Evolutionary conservation across 2,888 invertebrate genomes (phyloP), one percentile per base, ranked within the genome.

Genomic region (Gibbula magus): DNA sequence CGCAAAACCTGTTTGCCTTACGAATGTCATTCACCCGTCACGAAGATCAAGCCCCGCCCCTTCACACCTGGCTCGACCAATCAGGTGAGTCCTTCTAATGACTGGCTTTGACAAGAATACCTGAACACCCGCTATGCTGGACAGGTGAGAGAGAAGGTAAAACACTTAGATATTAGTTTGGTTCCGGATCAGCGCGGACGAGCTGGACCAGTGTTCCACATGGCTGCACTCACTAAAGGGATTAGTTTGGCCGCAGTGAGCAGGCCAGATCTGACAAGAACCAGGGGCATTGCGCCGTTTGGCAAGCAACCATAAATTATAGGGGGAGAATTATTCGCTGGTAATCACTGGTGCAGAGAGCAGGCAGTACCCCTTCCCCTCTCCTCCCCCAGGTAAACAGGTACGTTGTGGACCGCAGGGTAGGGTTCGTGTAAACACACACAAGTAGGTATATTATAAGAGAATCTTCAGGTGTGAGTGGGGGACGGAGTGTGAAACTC

Each of bases 141-240:
- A 70, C 70, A 70, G 70, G 70, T 70, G 70, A 70, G 70, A 39
- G 35, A 70, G 45, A 45, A 45, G 29, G 29, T 70, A 70, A 70
- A 70, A 32, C 70, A 70, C 70, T 70, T 35, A 39, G 20, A 70
- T 39, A 35, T 39, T 70, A 25, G 32, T 35, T 25, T 39, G 70
- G 70, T 70, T 70, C 70, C 39, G 20, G 70, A 70, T 70, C 32
- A 35, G 70, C 35, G 70, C 20, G 16, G 20, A 70, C 10, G 70
- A 70, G 70, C 39, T 32, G 32, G 70, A 32, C 20, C 10, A 20
- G 16, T 70, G 70, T 70, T n/a, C 29, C 39, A 35, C 35, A n/a
- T 18, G n/a, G 35, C 39, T 70, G 70, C 29, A 35, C 35, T 70
- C 35, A 35, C 70, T 70, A 70, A 70, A 35, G 70, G 70, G 70